phyloP scores from a whole-genome alignment of 1,140 invertebrate genomes.

The Hestina assimilis region DNA sequence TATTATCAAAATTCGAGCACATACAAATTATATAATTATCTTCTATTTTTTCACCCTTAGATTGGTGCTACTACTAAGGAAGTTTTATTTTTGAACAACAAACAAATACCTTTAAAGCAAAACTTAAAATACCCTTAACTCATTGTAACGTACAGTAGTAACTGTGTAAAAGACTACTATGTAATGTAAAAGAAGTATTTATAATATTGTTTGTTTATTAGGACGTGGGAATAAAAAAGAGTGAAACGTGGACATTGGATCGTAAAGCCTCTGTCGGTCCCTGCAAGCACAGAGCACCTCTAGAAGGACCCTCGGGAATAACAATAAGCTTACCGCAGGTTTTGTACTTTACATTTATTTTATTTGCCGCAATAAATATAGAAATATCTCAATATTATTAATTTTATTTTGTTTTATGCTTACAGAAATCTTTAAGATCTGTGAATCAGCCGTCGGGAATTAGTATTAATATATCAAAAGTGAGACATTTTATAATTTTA shows the following conservation, averaged over 20 bases:
- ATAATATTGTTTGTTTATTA: slow-evolving; percentile 23
- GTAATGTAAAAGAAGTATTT: too few species aligned
- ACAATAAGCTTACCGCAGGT: slow-evolving; percentile 51
- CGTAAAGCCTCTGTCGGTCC: slow-evolving; percentile 51
- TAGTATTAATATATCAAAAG: slow-evolving; percentile 50
- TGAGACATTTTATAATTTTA: slow-evolving; percentile 20
- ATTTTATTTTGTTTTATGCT: slow-evolving; percentile 10
- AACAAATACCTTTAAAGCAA: too few species aligned
- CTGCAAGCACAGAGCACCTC: slow-evolving; percentile 29
- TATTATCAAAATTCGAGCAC: too few species aligned
- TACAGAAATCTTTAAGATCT: slow-evolving; percentile 41
- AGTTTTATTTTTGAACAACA: too few species aligned
- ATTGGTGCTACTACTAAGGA: too few species aligned
- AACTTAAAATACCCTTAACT: too few species aligned
- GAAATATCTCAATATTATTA: not conserved
- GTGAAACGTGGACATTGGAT: slow-evolving; percentile 33
- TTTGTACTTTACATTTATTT: not conserved
- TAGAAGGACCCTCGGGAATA: slow-evolving; percentile 48
- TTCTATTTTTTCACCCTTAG: too few species aligned
- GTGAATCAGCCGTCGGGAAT: slow-evolving; percentile 42
- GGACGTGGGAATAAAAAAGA: slow-evolving; percentile 5
- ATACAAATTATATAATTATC: too few species aligned
- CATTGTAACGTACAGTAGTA: too few species aligned
- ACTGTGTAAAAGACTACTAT: too few species aligned
- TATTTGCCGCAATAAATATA: not conserved